Evolutionary conservation across 92 coral and sea anemone genomes (phyloP).

Genomic region (Virgularia gustaviana): DNA sequence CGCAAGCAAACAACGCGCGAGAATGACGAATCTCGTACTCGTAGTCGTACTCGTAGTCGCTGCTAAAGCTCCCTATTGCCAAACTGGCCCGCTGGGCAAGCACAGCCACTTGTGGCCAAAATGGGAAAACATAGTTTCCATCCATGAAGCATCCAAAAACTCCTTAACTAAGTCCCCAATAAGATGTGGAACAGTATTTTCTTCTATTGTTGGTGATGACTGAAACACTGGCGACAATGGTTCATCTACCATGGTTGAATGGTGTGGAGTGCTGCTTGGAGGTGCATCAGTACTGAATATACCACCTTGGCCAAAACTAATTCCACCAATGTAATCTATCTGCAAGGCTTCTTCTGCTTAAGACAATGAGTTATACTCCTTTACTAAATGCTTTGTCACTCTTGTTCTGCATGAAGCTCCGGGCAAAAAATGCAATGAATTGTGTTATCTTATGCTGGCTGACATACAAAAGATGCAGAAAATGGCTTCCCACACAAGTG

Average conservation of each 20-base stretch:
- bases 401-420: constrained; percentile 49
- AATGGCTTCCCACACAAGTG: too few species aligned
- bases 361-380: constrained; percentile 16
- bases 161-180: background rate
- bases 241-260: background rate
- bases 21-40: too few species aligned
- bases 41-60: too few species aligned
- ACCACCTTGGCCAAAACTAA: background rate
- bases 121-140: too few species aligned
- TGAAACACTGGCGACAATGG: constrained; percentile 16
- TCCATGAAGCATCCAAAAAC: too few species aligned
- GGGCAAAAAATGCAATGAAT: constrained; percentile 1
- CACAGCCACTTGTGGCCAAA: too few species aligned
- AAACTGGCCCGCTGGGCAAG: too few species aligned
- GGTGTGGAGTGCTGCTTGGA: constrained; percentile 13
- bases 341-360: constrained; percentile 8
- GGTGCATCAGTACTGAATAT: background rate
- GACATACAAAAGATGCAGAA: too few species aligned
- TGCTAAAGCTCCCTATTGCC: too few species aligned
- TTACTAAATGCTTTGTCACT: background rate
- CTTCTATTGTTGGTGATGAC: constrained; percentile 9
- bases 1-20: too few species aligned
- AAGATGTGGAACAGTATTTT: background rate
- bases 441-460: too few species aligned
- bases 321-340: background rate